These are phyloP conservation scores for Seriola quinqueradiata DNA, from an alignment of 2,113 vertebrate species.

Conservation along the genomic window DNA sequence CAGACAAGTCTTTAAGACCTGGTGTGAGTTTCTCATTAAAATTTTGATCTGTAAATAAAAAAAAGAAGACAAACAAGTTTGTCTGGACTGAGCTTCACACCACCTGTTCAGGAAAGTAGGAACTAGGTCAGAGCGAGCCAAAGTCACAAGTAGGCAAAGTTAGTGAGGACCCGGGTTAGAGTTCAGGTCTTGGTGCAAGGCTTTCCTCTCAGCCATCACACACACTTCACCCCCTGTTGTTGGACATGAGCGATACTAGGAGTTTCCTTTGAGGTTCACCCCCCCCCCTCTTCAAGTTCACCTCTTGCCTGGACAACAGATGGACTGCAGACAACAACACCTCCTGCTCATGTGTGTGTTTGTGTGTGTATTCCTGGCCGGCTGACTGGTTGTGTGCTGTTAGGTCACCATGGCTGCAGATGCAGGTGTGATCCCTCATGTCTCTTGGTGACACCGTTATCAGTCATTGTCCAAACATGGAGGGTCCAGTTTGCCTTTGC, in stretches of 20 bases:
- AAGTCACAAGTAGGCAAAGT: conserved; percentile 74
- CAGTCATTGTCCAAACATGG: conserved; percentile 74
- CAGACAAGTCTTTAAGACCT: neutral
- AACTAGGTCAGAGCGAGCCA: conserved; percentile 72
- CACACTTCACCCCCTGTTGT: conserved; percentile 67
- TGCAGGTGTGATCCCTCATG: conserved; percentile 78
- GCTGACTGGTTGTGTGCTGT: conserved; percentile 69
- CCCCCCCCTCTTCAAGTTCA: conserved; percentile 56
- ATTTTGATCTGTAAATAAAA: conserved; percentile 38
- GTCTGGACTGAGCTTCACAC: conserved; percentile 28
- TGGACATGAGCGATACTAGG: conserved; percentile 74
- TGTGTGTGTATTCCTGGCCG: conserved; percentile 30
- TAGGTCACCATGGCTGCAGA: conserved; percentile 78
- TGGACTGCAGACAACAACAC: conserved; percentile 78
- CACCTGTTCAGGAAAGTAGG: conserved; percentile 65
- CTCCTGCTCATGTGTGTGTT: conserved; percentile 41
- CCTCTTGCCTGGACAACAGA: conserved; percentile 85
- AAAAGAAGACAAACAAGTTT: conserved; percentile 14
- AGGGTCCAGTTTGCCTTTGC: conserved; percentile 57
- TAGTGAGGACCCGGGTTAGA: conserved; percentile 42
- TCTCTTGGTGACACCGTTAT: conserved; percentile 77
- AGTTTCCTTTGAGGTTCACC: conserved; percentile 65
- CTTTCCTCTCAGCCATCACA: conserved; percentile 59
- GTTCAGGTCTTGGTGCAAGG: conserved; percentile 56
- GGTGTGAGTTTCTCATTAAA: conserved; percentile 5